These are phyloP conservation scores for Bradypodion ventrale DNA, from an alignment of 2,797 vertebrate species.

Conservation along the genomic window DNA sequence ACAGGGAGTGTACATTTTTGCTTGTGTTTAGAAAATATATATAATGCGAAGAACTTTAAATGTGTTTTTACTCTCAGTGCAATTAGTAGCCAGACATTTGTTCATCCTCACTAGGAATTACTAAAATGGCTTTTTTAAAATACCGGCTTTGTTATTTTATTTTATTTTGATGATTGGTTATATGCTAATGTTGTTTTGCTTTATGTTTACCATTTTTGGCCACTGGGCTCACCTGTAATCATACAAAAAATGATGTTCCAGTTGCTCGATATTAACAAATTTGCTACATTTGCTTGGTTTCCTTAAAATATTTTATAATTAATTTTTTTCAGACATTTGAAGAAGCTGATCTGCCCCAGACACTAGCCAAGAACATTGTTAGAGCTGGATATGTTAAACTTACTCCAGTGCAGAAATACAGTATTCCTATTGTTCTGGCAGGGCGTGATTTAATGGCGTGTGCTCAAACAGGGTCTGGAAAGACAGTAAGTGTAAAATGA, in stretches of 20 bases:
- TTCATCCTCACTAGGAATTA: no score
- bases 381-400: constrained; percentile 91
- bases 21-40: no score
- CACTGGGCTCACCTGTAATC: no score
- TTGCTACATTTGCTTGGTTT: background rate
- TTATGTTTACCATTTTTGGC: no score
- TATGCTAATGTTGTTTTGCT: no score
- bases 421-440: constrained; percentile 88
- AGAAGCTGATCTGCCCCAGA: constrained; percentile 84
- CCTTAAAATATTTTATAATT: background rate
- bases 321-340: constrained; percentile 82
- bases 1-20: no score
- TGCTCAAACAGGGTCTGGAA: constrained; percentile 96
- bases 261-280: background rate
- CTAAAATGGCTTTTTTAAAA: no score
- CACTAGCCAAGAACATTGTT: constrained; percentile 81
- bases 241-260: background rate
- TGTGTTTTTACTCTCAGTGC: no score
- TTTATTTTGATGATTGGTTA: no score
- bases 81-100: no score
- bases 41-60: no score
- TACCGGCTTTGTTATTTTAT: no score
- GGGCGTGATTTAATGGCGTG: constrained; percentile 96
- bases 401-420: constrained; percentile 96
- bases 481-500: constrained; percentile 83